Base-by-base conservation (phyloP, 92 coral and sea anemone genomes). In the Actinostola sp. region DNA sequence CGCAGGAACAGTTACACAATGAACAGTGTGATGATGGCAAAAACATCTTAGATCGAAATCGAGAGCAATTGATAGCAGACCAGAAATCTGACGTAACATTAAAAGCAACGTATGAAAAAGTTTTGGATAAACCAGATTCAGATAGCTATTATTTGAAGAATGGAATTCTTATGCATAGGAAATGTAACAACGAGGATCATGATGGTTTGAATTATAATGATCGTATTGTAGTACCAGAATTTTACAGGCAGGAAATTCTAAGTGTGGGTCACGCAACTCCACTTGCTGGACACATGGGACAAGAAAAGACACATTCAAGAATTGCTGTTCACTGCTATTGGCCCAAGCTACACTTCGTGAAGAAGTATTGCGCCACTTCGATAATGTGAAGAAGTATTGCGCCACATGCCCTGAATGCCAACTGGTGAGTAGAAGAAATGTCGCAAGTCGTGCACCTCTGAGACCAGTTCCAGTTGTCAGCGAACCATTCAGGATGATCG, bases 401-500 rank as follows among this genome's bases (percentile, higher is more conserved):
- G 67, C 73, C 28, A 63, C 86, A 20, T 80, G 79, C 39, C 79
- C 79, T 14, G 53, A 84, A 27, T 84, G 89, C 48, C 90, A 85
- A 60, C 20, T 72, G 39, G 82, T 72, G 14, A 59, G 74, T 46
- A 70, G 85, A 33, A 79, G 61, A 25, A n/a, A n/a, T n/a, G n/a
- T n/a, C n/a, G n/a, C n/a, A n/a, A 32, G 73, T 19, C 70, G 70
- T 9, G 77, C 80, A 8, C 79, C 80, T 50, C 65, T 73, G 34
- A 67, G 42, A 27, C 82, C 82, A 36, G 41, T 43, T 11, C 30
- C 28, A 21, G 55, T 71, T 8, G 33, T 64, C 1, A 62, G 11
- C 27, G 71, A 71, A 19, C 89, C 89, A 26, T 79, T 85, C 58
- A 67, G 46, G 50, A 73, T 61, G 38, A 38, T 79, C 2, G 82